Evolutionary conservation across 2,888 invertebrate species (phyloP).

Genomic region (Anticlea derivata): DNA sequence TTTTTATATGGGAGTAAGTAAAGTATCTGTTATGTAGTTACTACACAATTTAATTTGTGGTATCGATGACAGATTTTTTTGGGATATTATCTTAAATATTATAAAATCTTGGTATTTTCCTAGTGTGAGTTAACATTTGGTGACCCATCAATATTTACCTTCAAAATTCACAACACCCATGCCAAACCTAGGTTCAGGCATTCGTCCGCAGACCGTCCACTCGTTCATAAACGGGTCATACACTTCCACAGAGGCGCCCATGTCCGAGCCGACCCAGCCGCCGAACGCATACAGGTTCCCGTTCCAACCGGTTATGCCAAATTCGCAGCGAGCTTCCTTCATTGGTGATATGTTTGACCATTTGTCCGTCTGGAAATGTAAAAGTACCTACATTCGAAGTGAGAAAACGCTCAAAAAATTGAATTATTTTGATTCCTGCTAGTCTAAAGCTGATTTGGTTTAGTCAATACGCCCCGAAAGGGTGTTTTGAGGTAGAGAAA

Average conservation of each 20-base stretch:
- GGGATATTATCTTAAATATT: no score
- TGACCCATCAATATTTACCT: slow-evolving; percentile 76
- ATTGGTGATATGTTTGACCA: slow-evolving; percentile 87
- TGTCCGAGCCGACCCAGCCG: slow-evolving; percentile 96
- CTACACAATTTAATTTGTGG: no score
- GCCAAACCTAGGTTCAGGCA: slow-evolving; percentile 94
- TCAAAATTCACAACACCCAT: slow-evolving; percentile 95
- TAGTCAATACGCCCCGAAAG: no score
- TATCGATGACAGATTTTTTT: no score
- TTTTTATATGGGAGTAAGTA: no score
- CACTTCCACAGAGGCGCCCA: slow-evolving; percentile 94
- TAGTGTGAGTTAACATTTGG: no score
- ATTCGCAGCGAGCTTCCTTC: slow-evolving; percentile 94
- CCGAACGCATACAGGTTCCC: slow-evolving; percentile 94
- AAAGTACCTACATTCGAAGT: background rate
- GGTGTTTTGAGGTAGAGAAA: no score
- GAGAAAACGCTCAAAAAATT: no score
- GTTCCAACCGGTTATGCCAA: slow-evolving; percentile 93
- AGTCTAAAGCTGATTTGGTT: no score
- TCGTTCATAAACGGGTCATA: slow-evolving; percentile 91
- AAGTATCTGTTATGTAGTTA: no score
- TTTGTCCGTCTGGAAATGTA: slow-evolving; percentile 68
- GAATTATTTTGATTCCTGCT: no score
- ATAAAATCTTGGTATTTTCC: no score
- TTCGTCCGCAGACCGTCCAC: slow-evolving; percentile 90